phyloP scores from a whole-genome alignment of 1,140 invertebrate species.

The Phenacoccus solenopsis region DNA sequence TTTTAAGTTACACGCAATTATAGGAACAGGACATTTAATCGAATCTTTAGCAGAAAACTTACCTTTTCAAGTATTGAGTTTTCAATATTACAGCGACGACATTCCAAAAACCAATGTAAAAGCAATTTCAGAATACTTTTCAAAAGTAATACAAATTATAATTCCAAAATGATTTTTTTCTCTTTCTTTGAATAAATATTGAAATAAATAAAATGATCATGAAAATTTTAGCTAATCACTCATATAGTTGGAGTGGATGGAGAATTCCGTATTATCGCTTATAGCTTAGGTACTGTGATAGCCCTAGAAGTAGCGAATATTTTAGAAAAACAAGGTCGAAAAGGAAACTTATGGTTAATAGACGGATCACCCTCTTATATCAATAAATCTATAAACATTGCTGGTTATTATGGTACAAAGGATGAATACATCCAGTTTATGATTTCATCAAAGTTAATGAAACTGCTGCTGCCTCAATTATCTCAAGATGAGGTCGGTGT shows the following conservation, averaged over 20 bases:
- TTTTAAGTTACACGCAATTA: too few relatives aligned
- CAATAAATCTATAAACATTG: too few relatives aligned
- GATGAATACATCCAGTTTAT: too few relatives aligned
- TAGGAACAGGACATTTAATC: slow-evolving; percentile 40
- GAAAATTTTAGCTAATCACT: slow-evolving; percentile 19
- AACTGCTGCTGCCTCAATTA: too few relatives aligned
- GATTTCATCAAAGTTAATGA: too few relatives aligned
- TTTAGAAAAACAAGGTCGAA: slow-evolving; percentile 42
- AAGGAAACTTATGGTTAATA: slow-evolving; percentile 31
- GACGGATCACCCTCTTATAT: slow-evolving; percentile 34
- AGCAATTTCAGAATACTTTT: too few relatives aligned
- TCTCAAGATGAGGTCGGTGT: too few relatives aligned
- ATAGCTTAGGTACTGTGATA: slow-evolving; percentile 46
- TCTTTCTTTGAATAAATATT: too few relatives aligned
- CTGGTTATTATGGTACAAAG: too few relatives aligned
- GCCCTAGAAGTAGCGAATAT: slow-evolving; percentile 39
- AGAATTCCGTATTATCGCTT: slow-evolving; percentile 45
- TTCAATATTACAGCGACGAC: slow-evolving; percentile 43
- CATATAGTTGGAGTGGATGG: slow-evolving; percentile 28
- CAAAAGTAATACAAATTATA: too few relatives aligned
- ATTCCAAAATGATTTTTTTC: too few relatives aligned
- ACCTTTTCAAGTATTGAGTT: slow-evolving; percentile 46
- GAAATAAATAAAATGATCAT: too few relatives aligned
- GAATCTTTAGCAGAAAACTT: slow-evolving; percentile 43
- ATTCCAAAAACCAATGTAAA: slow-evolving; percentile 21